Evolutionary conservation across 2,113 vertebrate genomes (phyloP).

Genomic region (Muntiacus muntjak): DNA sequence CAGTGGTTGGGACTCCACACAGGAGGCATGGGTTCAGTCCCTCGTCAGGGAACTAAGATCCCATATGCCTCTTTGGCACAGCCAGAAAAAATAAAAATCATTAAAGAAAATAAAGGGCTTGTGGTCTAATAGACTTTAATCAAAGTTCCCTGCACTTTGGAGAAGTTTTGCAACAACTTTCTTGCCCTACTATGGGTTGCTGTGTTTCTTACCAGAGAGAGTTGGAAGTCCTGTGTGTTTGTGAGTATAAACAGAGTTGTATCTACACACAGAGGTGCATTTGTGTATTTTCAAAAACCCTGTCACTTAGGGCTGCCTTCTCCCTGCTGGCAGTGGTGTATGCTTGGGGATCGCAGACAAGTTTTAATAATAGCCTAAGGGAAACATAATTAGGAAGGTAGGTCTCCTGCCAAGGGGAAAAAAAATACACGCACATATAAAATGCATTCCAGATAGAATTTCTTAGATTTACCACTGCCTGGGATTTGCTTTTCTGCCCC

Average conservation of each 20-base stretch:
- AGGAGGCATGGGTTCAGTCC: neutral
- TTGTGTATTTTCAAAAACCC: neutral
- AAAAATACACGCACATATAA: neutral
- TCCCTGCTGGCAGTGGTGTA: neutral
- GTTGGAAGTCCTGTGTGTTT: neutral
- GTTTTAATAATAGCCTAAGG: slow-evolving; percentile 54
- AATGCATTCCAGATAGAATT: slow-evolving; percentile 51
- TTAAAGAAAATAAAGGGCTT: neutral
- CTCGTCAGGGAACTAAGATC: neutral
- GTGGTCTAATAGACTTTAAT: neutral
- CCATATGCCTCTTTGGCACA: neutral
- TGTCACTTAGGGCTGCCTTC: neutral
- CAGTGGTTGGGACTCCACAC: neutral
- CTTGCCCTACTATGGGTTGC: neutral
- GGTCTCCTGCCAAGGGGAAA: slow-evolving; percentile 51
- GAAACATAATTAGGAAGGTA: slow-evolving; percentile 55
- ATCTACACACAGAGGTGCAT: neutral
- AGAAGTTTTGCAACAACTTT: neutral
- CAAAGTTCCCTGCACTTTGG: neutral
- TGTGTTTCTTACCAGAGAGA: neutral
- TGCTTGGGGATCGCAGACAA: slow-evolving; percentile 24
- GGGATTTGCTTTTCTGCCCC: slow-evolving; percentile 5
- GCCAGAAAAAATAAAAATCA: neutral
- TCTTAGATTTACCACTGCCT: slow-evolving; percentile 37
- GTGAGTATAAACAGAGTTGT: neutral